These are phyloP conservation scores for Sepiola atlantica DNA, from an alignment of 2,888 invertebrate genomes.

Conservation along the genomic window DNA sequence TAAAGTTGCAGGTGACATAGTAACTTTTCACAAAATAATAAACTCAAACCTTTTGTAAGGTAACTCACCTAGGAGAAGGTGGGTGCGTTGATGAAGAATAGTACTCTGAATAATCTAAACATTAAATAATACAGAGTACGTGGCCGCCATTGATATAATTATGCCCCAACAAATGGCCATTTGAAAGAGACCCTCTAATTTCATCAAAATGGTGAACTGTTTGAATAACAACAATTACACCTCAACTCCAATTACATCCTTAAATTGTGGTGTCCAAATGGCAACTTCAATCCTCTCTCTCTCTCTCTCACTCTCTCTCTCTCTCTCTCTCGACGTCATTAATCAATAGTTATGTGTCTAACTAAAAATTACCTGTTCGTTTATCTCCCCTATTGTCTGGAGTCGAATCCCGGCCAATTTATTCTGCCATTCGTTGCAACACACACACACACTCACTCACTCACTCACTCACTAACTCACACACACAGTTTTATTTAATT, in stretches of 20 bases:
- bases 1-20: too few species aligned
- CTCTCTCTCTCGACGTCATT: not conserved
- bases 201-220: too few species aligned
- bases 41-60: too few species aligned
- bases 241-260: not conserved
- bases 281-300: constrained; percentile 24
- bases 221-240: too few species aligned
- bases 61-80: too few species aligned
- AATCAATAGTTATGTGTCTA: not conserved
- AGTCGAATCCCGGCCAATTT: not conserved
- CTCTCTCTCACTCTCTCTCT: constrained; percentile 34
- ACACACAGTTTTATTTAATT: too few species aligned
- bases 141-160: constrained; percentile 36
- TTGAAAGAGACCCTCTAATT: too few species aligned
- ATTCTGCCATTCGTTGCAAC: not conserved
- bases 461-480: too few species aligned
- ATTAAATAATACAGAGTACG: not conserved
- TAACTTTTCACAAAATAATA: too few species aligned
- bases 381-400: not conserved
- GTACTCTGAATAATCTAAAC: too few species aligned
- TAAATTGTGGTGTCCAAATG: constrained; percentile 40
- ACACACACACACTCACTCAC: too few species aligned
- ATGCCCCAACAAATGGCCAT: not conserved
- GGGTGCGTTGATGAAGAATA: too few species aligned
- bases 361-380: not conserved